Base-by-base conservation (phyloP, 2,113 vertebrate genomes). In the Sciurus niger region DNA sequence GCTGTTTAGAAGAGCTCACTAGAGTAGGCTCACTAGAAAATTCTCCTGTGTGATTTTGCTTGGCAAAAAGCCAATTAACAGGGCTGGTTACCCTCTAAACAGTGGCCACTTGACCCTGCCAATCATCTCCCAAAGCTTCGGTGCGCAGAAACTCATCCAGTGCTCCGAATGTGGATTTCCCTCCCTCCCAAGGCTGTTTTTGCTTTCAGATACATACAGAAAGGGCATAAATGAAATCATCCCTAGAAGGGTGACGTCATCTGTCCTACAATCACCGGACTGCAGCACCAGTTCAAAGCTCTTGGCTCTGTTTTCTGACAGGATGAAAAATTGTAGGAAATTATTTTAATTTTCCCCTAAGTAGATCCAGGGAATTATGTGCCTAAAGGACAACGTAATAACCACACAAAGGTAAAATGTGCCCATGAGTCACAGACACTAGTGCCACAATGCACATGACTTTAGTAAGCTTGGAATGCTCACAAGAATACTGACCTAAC, bases 221-320 rank as follows among this genome's bases (percentile, higher is more conserved):
- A 97, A 96, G 90, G 92, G 11, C 90, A 90, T 30, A 90, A 88
- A 70, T 83, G 94, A 96, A 94, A 67, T 96, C 92, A 92, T 87
- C 80, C 90, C 88, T 76, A 58, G 82, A 60, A 95, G 68, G 67
- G 40, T 97, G 97, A 97, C 74, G 73, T 96, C 95, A 97, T 93
- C 89, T 65, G 17, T 22, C 58, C 73, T 22, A 58, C 46, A 76
- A 73, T 94, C 89, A 73, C 43, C 0, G 80, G 93, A 82, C 80
- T 37, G 48, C 53, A n/a, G 28, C 40, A 60, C n/a, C 17, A 40
- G 46, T 65, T 77, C 78, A 92, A 90, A 83, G 84, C 92, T 87
- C 94, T 95, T 95, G 96, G 90, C 84, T 73, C 83, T 53, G 73
- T 80, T 93, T 97, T 87, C 84, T 89, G 94, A 97, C 95, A 96